A percentile compares a stretch with the other conserved stretches of the same genome.
These are phyloP conservation scores for Chydorus sphaericus DNA, from an alignment of 2,888 invertebrate species.

Conservation along the genomic window DNA sequence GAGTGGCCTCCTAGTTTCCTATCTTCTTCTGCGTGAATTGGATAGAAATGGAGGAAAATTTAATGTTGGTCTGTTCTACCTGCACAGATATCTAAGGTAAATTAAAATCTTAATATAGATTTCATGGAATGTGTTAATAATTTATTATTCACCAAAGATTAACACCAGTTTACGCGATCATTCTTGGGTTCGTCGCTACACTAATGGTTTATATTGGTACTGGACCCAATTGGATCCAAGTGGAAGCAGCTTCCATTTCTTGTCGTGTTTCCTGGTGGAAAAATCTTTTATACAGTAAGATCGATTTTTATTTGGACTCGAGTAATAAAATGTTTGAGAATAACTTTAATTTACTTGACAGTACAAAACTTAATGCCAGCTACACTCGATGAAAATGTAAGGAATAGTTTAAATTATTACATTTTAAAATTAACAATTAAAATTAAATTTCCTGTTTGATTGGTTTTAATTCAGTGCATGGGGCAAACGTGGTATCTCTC, in stretches of 20 bases:
- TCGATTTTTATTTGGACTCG: not conserved
- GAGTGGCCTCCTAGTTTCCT: constrained; percentile 26
- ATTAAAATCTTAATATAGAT: constrained; percentile 8
- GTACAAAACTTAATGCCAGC: not conserved
- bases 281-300: constrained; percentile 53
- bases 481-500: constrained; percentile 56
- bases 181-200: constrained; percentile 56
- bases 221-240: constrained; percentile 61
- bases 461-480: constrained; percentile 40
- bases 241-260: constrained; percentile 46
- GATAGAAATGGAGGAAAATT: constrained; percentile 9
- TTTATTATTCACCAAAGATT: constrained; percentile 43
- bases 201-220: constrained; percentile 50
- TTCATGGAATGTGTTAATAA: not conserved
- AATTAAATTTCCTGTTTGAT: no score
- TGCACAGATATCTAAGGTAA: constrained; percentile 23
- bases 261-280: constrained; percentile 57
- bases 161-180: constrained; percentile 55
- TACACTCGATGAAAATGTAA: not conserved
- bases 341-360: constrained; percentile 51
- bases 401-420: no score
- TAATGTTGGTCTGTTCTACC: constrained; percentile 5
- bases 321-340: not conserved
- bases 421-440: not conserved
- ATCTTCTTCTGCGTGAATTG: constrained; percentile 6